A percentile compares a stretch with the other conserved stretches of the same genome.
Evolutionary conservation across 1,140 invertebrate genomes (phyloP).

Genomic region (Latrodectus geometricus): DNA sequence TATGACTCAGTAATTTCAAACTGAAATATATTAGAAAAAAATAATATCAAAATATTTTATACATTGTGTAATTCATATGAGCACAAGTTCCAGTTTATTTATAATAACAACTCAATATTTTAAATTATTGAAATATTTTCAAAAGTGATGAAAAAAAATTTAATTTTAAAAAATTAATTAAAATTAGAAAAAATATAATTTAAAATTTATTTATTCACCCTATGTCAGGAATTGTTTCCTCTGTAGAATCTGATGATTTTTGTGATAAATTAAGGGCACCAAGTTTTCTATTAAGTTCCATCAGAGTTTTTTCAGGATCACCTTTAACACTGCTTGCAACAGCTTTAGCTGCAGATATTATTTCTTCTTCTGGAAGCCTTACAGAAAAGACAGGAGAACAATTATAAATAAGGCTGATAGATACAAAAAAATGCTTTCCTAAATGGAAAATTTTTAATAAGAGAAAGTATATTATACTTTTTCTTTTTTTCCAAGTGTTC

Average conservation of each 20-base stretch:
- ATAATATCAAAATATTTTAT: too few relatives aligned
- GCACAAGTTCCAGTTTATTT: too few relatives aligned
- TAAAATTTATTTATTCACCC: neutral
- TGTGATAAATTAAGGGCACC: constrained; percentile 1
- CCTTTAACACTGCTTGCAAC: constrained; percentile 10
- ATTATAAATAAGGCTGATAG: neutral
- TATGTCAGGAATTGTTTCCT: neutral
- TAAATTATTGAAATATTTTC: too few relatives aligned
- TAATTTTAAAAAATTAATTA: neutral
- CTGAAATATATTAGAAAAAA: too few relatives aligned
- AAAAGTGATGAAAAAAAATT: too few relatives aligned
- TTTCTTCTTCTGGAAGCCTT: constrained; percentile 16
- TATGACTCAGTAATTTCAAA: too few relatives aligned
- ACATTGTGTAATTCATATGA: too few relatives aligned
- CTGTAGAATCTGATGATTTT: too few relatives aligned
- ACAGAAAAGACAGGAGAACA: neutral
- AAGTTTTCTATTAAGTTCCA: constrained; percentile 22
- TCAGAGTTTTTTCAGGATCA: constrained; percentile 3
- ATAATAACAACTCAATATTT: too few relatives aligned
- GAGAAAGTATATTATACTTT: neutral
- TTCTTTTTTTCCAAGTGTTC: neutral
- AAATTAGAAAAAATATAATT: neutral
- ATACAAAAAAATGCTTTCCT: neutral
- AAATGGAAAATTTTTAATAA: neutral
- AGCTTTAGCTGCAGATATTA: constrained; percentile 9